A percentile compares a stretch with the other conserved stretches of the same genome.
Evolutionary conservation across 2,797 vertebrate species (phyloP).

Genomic region (Cossypha dichroa): DNA sequence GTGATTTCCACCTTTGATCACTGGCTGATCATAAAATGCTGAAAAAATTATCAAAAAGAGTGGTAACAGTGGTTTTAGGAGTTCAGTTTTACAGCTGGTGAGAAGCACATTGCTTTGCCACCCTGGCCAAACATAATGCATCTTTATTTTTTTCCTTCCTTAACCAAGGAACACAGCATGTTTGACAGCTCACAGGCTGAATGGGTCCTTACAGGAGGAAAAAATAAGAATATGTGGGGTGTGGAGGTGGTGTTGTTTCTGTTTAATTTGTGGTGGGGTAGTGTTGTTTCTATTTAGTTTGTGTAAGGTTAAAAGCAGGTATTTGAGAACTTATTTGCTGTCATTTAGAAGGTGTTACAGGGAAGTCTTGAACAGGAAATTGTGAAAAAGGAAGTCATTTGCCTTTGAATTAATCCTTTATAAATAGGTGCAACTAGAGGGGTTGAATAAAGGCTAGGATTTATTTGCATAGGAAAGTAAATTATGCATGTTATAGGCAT

Average conservation of each 20-base stretch:
- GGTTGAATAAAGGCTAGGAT: not conserved
- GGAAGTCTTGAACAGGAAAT: not conserved
- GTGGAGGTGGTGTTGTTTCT: not conserved
- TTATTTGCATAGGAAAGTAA: not conserved
- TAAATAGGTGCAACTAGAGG: not conserved
- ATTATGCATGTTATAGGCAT: not conserved
- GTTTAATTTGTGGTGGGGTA: not conserved
- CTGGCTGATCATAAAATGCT: not conserved
- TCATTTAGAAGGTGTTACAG: not conserved
- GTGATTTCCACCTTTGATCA: not conserved
- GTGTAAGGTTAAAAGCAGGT: not conserved
- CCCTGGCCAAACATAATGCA: not conserved
- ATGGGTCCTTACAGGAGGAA: not conserved
- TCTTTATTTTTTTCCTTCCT: not conserved
- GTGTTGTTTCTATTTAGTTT: not conserved
- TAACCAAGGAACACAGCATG: not conserved
- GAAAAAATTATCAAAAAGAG: not conserved
- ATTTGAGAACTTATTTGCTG: not conserved
- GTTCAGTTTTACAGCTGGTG: not conserved
- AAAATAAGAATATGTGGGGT: not conserved
- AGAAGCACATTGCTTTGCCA: not conserved
- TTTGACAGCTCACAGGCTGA: not conserved
- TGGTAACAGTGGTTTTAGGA: not conserved
- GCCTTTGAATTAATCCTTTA: not conserved
- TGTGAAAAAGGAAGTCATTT: not conserved